These are phyloP conservation scores for Magallana ariakensis DNA, from an alignment of 1,140 invertebrate species.

Conservation along the genomic window DNA sequence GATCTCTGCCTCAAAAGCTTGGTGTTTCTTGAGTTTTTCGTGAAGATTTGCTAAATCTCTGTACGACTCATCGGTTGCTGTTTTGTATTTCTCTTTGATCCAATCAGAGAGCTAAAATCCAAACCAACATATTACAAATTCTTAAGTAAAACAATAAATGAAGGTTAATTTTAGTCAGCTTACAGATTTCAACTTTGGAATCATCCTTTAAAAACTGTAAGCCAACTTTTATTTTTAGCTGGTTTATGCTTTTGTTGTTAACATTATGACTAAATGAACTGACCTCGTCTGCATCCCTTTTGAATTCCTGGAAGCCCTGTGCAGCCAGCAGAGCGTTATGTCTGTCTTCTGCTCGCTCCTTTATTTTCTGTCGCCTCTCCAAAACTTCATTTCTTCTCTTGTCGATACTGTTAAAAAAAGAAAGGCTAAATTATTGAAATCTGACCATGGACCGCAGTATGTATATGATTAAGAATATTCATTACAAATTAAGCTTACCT, in stretches of 20 bases:
- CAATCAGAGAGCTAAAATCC: slow-evolving; percentile 82
- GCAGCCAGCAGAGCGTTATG: slow-evolving; percentile 95
- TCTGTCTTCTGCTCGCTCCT: slow-evolving; percentile 97
- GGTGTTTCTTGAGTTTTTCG: slow-evolving; percentile 97
- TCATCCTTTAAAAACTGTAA: no score
- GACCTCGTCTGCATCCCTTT: slow-evolving; percentile 98
- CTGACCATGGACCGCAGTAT: not conserved
- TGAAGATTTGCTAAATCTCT: slow-evolving; percentile 94
- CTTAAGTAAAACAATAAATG: not conserved
- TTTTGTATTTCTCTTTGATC: slow-evolving; percentile 95
- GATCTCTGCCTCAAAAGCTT: slow-evolving; percentile 97
- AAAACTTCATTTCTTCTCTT: slow-evolving; percentile 93
- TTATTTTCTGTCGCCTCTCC: slow-evolving; percentile 93
- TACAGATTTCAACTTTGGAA: no score
- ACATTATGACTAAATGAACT: slow-evolving; percentile 83
- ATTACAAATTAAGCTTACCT: no score
- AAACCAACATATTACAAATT: not conserved
- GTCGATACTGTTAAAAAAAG: slow-evolving; percentile 86
- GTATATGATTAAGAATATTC: no score
- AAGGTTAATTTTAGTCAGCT: no score
- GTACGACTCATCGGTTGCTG: slow-evolving; percentile 95
- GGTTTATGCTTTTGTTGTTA: no score
- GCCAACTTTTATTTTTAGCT: no score
- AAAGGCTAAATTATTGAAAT: not conserved
- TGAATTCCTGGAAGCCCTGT: slow-evolving; percentile 98